These are phyloP conservation scores for Tetragnatha versicolor DNA, from an alignment of 1,140 invertebrate genomes.

Conservation along the genomic window DNA sequence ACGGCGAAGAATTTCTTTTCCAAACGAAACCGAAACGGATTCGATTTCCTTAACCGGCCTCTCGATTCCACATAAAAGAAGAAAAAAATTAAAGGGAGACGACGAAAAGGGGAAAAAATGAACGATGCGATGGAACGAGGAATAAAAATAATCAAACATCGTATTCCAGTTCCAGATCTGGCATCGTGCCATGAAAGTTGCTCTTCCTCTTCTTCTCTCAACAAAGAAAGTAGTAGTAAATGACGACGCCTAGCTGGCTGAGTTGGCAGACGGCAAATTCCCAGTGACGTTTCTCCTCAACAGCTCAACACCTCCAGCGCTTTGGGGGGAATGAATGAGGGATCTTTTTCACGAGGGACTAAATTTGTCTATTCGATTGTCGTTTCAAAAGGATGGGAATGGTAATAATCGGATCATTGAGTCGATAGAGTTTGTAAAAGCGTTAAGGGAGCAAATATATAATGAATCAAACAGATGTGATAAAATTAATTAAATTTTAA, in stretches of 20 bases:
- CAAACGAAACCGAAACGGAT: neutral
- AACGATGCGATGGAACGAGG: neutral
- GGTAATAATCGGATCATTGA: too few species aligned
- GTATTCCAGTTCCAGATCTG: constrained; percentile 23
- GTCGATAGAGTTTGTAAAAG: too few species aligned
- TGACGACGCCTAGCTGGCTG: constrained; percentile 24
- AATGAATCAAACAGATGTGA: too few species aligned
- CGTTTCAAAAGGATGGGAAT: too few species aligned
- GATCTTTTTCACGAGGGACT: too few species aligned
- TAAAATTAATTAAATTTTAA: too few species aligned
- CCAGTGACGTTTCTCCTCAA: constrained; percentile 11
- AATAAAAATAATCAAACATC: constrained; percentile 1
- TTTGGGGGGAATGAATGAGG: too few species aligned
- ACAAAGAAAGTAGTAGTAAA: neutral
- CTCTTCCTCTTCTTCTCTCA: neutral
- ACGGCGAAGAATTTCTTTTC: constrained; percentile 1
- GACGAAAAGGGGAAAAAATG: too few species aligned
- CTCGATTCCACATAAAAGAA: neutral
- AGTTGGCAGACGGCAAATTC: constrained; percentile 19
- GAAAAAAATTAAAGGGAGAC: too few species aligned
- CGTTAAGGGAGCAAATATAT: too few species aligned
- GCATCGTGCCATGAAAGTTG: constrained; percentile 19
- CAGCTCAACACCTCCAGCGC: neutral
- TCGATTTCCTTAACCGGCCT: constrained; percentile 27
- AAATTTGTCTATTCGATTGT: too few species aligned